Conservation (phyloP, 2,888 invertebrate genomes). For the Syrphus vitripennis region DNA sequence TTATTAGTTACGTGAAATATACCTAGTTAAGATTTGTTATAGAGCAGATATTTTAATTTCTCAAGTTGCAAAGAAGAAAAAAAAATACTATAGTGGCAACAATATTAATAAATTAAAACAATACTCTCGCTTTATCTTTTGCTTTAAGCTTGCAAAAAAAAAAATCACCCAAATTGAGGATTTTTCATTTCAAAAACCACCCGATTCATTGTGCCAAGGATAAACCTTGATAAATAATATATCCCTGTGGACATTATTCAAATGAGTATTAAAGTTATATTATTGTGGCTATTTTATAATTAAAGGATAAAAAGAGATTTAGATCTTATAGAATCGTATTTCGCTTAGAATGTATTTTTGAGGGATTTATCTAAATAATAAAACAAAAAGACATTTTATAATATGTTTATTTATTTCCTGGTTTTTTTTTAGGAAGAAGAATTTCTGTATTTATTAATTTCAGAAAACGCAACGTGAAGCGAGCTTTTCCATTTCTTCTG, state of each 20-base stretch:
- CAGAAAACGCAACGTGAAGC: too few species aligned
- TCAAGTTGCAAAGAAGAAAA: neutral
- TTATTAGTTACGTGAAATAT: too few species aligned
- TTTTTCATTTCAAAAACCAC: neutral
- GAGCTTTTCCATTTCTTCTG: too few species aligned
- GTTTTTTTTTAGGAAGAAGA: too few species aligned
- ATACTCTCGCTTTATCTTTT: neutral
- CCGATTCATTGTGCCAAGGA: slow-evolving; percentile 4
- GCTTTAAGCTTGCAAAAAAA: neutral
- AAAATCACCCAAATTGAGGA: neutral
- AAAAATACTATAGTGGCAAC: neutral
- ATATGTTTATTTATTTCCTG: too few species aligned
- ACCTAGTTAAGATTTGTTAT: too few species aligned
- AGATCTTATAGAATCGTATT: neutral
- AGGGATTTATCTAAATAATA: neutral
- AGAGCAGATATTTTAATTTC: too few species aligned
- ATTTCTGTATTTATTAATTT: too few species aligned
- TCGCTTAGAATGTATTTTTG: neutral
- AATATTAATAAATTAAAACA: neutral
- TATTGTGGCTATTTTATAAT: slow-evolving; percentile 12
- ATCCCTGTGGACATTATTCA: slow-evolving; percentile 2
- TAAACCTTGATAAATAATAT: slow-evolving; percentile 9
- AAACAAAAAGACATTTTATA: neutral
- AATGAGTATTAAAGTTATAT: neutral
- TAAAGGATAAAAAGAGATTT: neutral